Evolutionary conservation across 92 coral and sea anemone genomes (phyloP).

Genomic region (Epizoanthus scotinus): DNA sequence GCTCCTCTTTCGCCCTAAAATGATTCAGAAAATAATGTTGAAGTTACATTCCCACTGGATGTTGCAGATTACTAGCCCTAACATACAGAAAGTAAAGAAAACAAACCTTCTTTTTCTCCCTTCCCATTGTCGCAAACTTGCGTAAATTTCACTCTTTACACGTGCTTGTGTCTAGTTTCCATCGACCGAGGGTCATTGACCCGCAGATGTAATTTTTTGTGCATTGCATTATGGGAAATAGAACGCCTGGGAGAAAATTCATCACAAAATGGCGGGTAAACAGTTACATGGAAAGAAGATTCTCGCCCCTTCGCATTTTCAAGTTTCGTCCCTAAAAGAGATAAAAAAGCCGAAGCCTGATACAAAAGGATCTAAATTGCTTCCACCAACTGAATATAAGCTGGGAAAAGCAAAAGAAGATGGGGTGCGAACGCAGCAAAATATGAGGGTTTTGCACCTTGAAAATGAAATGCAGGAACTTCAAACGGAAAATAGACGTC

Average conservation of each 20-base stretch:
- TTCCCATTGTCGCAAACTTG: conserved; percentile 57
- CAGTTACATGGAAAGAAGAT: conserved; percentile 50
- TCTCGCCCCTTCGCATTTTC: conserved; percentile 94
- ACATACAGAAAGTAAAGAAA: not conserved
- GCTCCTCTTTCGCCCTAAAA: conserved; percentile 95
- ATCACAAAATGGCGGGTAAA: conserved; percentile 85
- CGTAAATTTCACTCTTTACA: conserved; percentile 12
- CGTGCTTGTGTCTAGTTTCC: too few relatives aligned
- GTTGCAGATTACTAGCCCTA: not conserved
- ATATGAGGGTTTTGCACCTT: conserved; percentile 20
- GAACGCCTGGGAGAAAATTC: conserved; percentile 46
- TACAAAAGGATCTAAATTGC: conserved; percentile 47
- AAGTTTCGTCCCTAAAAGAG: conserved; percentile 52
- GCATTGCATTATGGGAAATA: conserved; percentile 60
- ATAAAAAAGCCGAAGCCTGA: conserved; percentile 38
- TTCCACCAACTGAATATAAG: conserved; percentile 78
- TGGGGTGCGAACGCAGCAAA: conserved; percentile 3
- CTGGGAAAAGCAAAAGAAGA: conserved; percentile 50
- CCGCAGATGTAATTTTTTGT: too few relatives aligned
- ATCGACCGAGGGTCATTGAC: too few relatives aligned
- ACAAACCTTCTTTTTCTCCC: conserved; percentile 78
- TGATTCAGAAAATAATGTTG: not conserved
- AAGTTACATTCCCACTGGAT: not conserved
- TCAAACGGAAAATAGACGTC: conserved; percentile 56
- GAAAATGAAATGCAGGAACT: conserved; percentile 54